Evolutionary conservation across 2,797 vertebrate species (phyloP).

Genomic region (Premnoplex brunnescens): DNA sequence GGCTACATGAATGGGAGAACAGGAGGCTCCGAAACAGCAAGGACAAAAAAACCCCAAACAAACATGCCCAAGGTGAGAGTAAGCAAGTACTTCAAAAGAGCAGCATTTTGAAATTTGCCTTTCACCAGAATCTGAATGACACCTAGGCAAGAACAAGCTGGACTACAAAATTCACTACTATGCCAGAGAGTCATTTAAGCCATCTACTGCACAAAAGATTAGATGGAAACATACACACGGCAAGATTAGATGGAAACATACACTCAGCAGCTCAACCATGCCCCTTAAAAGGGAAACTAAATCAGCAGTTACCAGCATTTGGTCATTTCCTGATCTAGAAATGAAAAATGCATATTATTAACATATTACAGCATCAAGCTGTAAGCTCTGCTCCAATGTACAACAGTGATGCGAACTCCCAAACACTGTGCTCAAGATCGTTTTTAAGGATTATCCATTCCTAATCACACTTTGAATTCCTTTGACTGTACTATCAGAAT

Average conservation of each 20-base stretch:
- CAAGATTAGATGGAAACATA: not conserved
- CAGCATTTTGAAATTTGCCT: not conserved
- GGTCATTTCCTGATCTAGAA: not conserved
- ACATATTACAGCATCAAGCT: not conserved
- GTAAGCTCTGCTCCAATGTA: not conserved
- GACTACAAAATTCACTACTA: not conserved
- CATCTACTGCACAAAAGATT: not conserved
- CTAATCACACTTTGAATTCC: not conserved
- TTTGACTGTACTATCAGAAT: not conserved
- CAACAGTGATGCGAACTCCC: not conserved
- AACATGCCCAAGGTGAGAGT: accelerated
- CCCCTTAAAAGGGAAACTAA: not conserved
- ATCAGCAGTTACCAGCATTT: not conserved
- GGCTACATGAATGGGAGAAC: not conserved
- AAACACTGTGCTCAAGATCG: not conserved
- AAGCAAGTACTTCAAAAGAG: not conserved
- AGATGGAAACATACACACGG: not conserved
- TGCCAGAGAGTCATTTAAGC: not conserved
- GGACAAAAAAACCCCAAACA: not conserved
- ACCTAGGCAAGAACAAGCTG: not conserved
- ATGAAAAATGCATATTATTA: not conserved
- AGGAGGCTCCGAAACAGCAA: not conserved
- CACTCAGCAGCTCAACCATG: not conserved
- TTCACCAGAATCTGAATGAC: not conserved
- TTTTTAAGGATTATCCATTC: not conserved